Evolutionary conservation across 2,888 invertebrate genomes (phyloP).

Genomic region (Andrena dorsata): DNA sequence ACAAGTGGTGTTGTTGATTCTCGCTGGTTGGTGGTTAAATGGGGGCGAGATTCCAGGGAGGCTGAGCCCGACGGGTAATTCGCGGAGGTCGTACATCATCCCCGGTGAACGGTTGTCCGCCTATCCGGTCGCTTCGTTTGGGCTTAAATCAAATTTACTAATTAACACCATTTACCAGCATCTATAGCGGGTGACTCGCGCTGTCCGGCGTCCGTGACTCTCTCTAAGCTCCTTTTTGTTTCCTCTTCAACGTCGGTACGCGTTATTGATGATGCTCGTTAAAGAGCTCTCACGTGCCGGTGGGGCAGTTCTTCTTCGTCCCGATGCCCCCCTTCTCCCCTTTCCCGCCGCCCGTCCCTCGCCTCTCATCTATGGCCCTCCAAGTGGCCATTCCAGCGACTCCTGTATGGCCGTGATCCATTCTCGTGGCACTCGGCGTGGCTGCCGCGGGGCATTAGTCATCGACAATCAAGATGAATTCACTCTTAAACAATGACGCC

Average conservation of each 20-base stretch:
- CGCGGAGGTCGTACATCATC: constrained; percentile 72
- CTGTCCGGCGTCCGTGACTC: constrained; percentile 64
- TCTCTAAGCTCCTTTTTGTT: constrained; percentile 66
- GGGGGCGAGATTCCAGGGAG: constrained; percentile 54
- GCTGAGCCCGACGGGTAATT: constrained; percentile 62
- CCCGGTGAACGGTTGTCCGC: constrained; percentile 69
- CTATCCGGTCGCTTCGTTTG: constrained; percentile 70
- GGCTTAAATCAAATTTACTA: constrained; percentile 76
- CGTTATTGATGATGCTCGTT: constrained; percentile 80
- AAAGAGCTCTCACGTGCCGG: constrained; percentile 76
- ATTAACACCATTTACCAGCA: constrained; percentile 76
- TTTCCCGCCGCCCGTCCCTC: constrained; percentile 6
- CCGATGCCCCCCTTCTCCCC: constrained; percentile 49
- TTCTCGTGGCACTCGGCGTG: constrained; percentile 65
- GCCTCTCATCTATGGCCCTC: neutral
- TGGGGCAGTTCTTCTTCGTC: constrained; percentile 71
- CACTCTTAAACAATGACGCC: constrained; percentile 80
- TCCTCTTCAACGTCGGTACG: constrained; percentile 73
- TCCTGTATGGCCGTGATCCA: constrained; percentile 70
- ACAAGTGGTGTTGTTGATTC: constrained; percentile 11
- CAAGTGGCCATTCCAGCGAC: constrained; percentile 51
- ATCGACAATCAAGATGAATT: constrained; percentile 80
- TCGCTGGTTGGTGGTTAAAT: constrained; percentile 44
- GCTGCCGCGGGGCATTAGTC: constrained; percentile 76
- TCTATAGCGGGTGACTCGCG: constrained; percentile 65